Evolutionary conservation across 37 sponge, comb jelly and placozoan genomes (phyloP).

Genomic region (Eunapius fragilis): DNA sequence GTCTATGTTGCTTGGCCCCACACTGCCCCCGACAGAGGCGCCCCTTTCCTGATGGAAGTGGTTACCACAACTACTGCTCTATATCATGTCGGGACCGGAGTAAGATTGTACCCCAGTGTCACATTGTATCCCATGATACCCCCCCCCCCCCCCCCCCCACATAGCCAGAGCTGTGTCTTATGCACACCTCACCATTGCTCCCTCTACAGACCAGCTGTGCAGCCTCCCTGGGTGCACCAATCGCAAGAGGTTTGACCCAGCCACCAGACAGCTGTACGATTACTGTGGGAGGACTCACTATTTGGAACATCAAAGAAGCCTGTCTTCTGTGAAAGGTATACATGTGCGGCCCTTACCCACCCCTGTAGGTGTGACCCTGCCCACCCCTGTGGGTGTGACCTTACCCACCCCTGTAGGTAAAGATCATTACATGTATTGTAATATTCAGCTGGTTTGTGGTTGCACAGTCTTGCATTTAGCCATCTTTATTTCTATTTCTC

Average conservation of each 20-base stretch:
- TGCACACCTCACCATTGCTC: not conserved
- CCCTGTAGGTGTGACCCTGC: no score
- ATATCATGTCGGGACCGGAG: not conserved
- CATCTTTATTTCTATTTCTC: no score
- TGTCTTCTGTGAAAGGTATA: not conserved
- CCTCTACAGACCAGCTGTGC: not conserved
- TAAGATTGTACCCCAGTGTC: not conserved
- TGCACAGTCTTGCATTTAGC: no score
- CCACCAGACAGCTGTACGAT: constrained; percentile 28
- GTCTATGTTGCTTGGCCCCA: not conserved
- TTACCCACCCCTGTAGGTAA: no score
- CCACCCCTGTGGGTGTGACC: no score
- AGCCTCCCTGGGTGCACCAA: not conserved
- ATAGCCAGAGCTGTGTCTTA: no score
- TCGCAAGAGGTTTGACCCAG: not conserved
- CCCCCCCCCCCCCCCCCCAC: no score
- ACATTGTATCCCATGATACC: no score
- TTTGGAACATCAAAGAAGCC: not conserved
- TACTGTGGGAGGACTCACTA: constrained; percentile 65
- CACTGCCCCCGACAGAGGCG: not conserved
- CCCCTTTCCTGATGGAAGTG: not conserved
- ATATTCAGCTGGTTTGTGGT: no score
- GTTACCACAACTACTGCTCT: not conserved
- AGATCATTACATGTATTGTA: no score
- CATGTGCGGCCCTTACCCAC: not conserved